Base-by-base conservation (phyloP, 2,888 invertebrate genomes). In the Caenorhabditis macrosperma region DNA sequence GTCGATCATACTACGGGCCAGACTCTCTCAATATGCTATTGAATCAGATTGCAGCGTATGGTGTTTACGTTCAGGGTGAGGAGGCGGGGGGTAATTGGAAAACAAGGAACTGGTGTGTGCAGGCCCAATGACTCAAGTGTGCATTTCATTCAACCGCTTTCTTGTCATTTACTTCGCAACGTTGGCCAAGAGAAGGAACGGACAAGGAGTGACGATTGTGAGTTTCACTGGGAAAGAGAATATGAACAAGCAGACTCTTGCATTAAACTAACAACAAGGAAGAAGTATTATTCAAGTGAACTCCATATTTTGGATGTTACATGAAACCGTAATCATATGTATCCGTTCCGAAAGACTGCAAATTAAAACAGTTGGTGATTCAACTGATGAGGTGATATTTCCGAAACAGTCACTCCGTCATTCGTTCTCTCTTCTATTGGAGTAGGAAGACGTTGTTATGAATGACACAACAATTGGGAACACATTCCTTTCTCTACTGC, bases 71-170 rank as follows among this genome's bases (percentile, higher is more conserved):
- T 6, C 77, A 71, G 52, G 77, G 75, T 69, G 2, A n/a, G n/a
- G n/a, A n/a, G n/a, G n/a, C n/a, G n/a, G n/a, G n/a, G n/a, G n/a
- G n/a, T n/a, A n/a, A n/a, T n/a, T n/a, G n/a, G n/a, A n/a, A n/a
- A n/a, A n/a, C 7, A 48, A 6, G 24, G 22, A 22, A 48, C 24
- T 6, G 30, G 17, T 55, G 9, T 48, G 50, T 60, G 12, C 20
- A 69, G 69, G 72, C 3, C 78, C 78, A 12, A 64, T 78, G 71
- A 78, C 78, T 0, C 78, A 78, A 48, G 54, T 78, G 0, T 72
- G 72, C 35, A 78, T 78, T 0, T 60, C 72, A 5, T 67, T 66
- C 24, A 78, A 78, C 55, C 72, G 78, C 1, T 72, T 78, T 41
- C 50, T 78, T 2, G 63, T 78, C 0, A 78, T 78, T 10, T 74